Conservation (phyloP, 2,888 invertebrate genomes). For the Spisula subtruncata region DNA sequence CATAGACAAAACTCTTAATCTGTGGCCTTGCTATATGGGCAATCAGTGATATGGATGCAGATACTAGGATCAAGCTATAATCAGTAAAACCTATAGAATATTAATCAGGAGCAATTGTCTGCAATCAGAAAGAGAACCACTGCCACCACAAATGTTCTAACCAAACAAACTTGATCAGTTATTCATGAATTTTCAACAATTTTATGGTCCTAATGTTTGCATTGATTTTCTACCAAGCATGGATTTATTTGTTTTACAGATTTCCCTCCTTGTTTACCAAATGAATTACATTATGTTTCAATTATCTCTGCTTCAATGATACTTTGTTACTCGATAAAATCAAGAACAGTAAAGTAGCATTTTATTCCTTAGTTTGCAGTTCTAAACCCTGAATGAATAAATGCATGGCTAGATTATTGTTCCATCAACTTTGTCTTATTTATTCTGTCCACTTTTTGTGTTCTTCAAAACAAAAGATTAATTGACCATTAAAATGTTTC, state of each 20-base stretch:
- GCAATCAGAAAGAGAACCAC: background rate
- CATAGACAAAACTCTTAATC: background rate
- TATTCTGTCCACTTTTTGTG: no score
- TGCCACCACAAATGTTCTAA: background rate
- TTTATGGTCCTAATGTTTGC: slow-evolving; percentile 10
- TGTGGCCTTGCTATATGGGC: background rate
- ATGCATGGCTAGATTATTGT: no score
- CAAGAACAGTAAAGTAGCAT: background rate
- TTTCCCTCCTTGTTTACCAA: background rate
- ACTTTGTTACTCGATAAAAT: background rate
- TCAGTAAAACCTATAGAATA: background rate
- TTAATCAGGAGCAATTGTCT: slow-evolving; percentile 16
- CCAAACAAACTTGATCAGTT: slow-evolving; percentile 20
- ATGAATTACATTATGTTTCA: slow-evolving; percentile 24
- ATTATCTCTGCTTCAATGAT: background rate
- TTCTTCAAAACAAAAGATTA: no score
- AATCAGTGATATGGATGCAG: background rate
- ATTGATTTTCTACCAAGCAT: slow-evolving; percentile 29
- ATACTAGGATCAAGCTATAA: background rate
- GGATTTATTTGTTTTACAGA: slow-evolving; percentile 24
- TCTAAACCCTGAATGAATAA: no score
- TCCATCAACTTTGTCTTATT: no score
- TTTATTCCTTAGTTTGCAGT: background rate
- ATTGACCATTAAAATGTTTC: no score
- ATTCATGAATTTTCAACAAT: slow-evolving; percentile 24